phyloP scores from a whole-genome alignment of 2,113 vertebrate genomes.

The Anser brachyrhynchus region DNA sequence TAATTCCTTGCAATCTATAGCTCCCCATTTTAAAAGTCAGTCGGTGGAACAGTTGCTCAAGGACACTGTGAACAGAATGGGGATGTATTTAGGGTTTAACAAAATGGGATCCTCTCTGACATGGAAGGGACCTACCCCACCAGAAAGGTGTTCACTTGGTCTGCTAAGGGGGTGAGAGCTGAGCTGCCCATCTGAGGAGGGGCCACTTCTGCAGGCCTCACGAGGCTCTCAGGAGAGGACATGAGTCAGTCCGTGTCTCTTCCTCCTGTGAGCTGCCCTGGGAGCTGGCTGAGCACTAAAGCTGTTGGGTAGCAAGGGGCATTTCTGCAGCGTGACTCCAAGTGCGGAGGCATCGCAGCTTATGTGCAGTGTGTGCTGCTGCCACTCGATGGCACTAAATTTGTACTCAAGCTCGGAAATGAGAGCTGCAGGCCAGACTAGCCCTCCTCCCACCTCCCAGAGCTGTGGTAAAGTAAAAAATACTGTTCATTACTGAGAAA shows the following conservation, averaged over 20 bases:
- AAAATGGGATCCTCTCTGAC: not conserved
- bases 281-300: not conserved
- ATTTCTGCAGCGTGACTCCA: not conserved
- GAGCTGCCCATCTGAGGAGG: not conserved
- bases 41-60: slow-evolving; percentile 7
- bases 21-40: not conserved
- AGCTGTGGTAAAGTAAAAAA: not conserved
- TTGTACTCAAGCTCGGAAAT: not conserved
- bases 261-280: not conserved
- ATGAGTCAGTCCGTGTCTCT: not conserved
- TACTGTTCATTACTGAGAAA: not conserved
- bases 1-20: slow-evolving; percentile 25
- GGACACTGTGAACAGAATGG: not conserved
- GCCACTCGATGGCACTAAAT: slow-evolving; percentile 18
- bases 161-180: fast-evolving
- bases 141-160: not conserved
- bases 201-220: not conserved
- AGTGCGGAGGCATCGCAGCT: not conserved
- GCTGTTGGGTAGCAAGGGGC: not conserved
- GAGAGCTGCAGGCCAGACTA: not conserved
- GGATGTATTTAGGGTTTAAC: not conserved
- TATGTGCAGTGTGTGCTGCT: not conserved
- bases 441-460: not conserved
- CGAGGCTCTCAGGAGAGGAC: not conserved
- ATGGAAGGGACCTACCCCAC: not conserved